phyloP scores from a whole-genome alignment of 2,797 vertebrate genomes.

The Myotis vivesi region DNA sequence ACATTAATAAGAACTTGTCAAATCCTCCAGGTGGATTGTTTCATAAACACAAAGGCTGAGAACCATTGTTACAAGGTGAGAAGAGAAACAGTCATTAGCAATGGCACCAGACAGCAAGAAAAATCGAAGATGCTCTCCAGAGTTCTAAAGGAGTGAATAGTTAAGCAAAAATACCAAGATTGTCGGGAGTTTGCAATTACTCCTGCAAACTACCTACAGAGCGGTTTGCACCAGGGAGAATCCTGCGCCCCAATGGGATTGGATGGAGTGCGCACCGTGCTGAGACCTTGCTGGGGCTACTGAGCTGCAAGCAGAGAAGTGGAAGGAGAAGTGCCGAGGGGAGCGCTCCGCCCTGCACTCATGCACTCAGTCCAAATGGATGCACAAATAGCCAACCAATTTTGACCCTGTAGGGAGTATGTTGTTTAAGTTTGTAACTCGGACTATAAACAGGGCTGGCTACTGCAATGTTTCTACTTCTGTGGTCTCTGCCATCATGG shows the following conservation, averaged over 20 bases:
- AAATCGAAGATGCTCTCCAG: not conserved
- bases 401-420: not conserved
- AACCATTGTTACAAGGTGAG: not conserved
- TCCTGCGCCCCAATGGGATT: not conserved
- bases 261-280: not conserved
- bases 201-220: not conserved
- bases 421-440: not conserved
- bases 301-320: not conserved
- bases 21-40: not conserved
- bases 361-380: not conserved
- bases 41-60: not conserved
- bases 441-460: not conserved
- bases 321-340: not conserved
- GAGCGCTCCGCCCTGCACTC: not conserved
- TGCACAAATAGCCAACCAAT: not conserved
- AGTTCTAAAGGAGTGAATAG: not conserved
- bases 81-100: not conserved
- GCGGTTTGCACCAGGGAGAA: not conserved
- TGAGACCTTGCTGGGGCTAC: not conserved
- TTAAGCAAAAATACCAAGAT: not conserved
- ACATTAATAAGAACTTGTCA: not conserved
- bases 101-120: not conserved
- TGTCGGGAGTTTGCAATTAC: conserved; percentile 9
- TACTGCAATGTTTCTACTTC: not conserved
- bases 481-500: fast-evolving